Conservation (phyloP, 2,797 vertebrate species). For the Toxotes lorentzi region DNA sequence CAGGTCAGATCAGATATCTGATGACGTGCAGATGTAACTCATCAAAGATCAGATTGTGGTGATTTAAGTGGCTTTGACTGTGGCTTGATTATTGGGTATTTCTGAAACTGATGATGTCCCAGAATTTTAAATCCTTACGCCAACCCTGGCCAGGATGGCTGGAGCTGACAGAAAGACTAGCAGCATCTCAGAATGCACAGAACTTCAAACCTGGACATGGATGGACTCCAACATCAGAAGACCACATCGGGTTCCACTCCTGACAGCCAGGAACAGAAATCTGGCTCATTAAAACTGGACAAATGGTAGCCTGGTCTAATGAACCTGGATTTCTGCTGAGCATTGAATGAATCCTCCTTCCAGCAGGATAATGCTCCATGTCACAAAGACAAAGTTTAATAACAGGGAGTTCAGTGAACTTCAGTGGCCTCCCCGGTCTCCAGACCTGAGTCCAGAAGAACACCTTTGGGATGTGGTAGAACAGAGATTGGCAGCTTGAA, state of each 20-base stretch:
- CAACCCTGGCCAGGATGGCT: not conserved
- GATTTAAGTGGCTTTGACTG: no score
- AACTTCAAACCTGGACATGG: not conserved
- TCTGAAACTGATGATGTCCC: no score
- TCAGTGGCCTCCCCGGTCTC: not conserved
- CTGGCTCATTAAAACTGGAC: no score
- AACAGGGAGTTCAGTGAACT: no score
- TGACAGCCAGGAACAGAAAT: not conserved
- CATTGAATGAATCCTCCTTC: not conserved
- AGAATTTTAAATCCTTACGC: not conserved
- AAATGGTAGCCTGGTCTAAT: not conserved
- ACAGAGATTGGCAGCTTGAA: no score
- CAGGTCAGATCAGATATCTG: no score
- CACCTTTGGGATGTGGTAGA: not conserved
- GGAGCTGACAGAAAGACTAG: no score
- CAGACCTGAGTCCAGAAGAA: not conserved
- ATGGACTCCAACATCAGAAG: not conserved
- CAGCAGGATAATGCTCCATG: not conserved
- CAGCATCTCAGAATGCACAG: not conserved
- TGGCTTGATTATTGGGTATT: no score
- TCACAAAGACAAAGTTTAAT: not conserved
- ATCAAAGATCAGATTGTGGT: no score
- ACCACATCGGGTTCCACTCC: not conserved
- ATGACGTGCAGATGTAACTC: no score
- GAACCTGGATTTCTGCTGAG: not conserved